Conservation (phyloP, 1,140 invertebrate species). For the Drosophila burlai region DNA sequence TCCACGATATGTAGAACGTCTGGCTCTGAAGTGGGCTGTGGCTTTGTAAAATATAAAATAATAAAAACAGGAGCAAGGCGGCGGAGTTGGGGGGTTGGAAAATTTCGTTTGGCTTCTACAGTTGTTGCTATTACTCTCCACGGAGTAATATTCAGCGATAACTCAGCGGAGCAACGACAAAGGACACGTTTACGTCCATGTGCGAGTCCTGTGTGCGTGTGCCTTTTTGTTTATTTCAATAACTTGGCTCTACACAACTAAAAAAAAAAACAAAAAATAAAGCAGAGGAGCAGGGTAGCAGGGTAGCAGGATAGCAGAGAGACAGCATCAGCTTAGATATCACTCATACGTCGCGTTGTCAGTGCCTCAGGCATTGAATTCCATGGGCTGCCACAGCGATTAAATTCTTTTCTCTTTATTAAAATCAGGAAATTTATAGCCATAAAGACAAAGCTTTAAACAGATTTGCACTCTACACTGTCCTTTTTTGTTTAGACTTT, state of each 20-base stretch:
- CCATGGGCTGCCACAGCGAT: background rate
- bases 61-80: background rate
- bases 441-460: background rate
- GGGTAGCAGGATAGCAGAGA: background rate
- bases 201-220: constrained; percentile 18
- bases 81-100: constrained; percentile 6
- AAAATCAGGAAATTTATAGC: background rate
- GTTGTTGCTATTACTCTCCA: constrained; percentile 72
- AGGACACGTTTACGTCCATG: constrained; percentile 43
- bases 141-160: constrained; percentile 80
- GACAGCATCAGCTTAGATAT: constrained; percentile 47
- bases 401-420: constrained; percentile 2
- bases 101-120: constrained; percentile 45
- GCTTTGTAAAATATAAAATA: constrained; percentile 13
- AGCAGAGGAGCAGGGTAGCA: background rate
- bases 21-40: constrained; percentile 32
- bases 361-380: constrained; percentile 8
- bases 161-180: constrained; percentile 60
- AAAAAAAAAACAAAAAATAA: background rate
- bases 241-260: constrained; percentile 52
- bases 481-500: background rate
- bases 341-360: constrained; percentile 74
- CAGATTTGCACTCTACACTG: background rate
- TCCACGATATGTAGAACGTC: constrained; percentile 45
- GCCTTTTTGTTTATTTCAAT: constrained; percentile 76